A percentile compares a stretch with the other conserved stretches of the same genome.
phyloP scores from a whole-genome alignment of 2,888 invertebrate species.

The Noctua comes region DNA sequence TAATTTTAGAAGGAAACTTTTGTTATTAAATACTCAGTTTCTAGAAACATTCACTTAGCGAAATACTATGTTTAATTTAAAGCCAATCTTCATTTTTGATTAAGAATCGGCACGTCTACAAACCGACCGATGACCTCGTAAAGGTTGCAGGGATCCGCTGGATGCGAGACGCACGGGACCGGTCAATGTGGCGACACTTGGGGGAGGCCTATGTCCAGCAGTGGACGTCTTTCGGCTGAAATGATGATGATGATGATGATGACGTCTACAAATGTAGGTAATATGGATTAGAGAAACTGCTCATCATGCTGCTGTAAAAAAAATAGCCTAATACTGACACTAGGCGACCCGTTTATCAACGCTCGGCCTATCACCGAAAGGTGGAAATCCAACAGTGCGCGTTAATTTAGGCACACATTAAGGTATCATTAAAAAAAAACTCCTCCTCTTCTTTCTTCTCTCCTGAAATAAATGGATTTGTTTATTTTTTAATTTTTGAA shows the following conservation, averaged over 20 bases:
- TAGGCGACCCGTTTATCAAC: neutral
- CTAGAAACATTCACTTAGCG: neutral
- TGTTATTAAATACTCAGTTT: constrained; percentile 1
- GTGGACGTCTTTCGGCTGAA: too few relatives aligned
- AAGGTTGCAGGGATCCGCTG: too few relatives aligned
- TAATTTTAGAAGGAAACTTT: constrained; percentile 23
- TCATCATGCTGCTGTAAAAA: neutral
- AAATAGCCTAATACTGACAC: neutral
- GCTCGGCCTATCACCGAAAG: neutral
- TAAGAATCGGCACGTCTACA: neutral
- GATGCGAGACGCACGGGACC: too few relatives aligned
- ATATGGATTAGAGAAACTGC: neutral
- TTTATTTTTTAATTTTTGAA: too few relatives aligned
- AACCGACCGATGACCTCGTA: too few relatives aligned
- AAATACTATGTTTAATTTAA: neutral
- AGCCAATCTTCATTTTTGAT: neutral
- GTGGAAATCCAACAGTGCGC: neutral
- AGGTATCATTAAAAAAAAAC: too few relatives aligned
- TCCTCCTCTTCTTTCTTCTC: too few relatives aligned
- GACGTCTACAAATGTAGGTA: too few relatives aligned
- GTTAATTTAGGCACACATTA: neutral
- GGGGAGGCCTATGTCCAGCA: too few relatives aligned
- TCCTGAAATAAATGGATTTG: too few relatives aligned
- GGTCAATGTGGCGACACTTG: too few relatives aligned
- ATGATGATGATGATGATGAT: too few relatives aligned